Conservation (phyloP, 2,113 vertebrate genomes). For the Protomyctophum bolini region DNA sequence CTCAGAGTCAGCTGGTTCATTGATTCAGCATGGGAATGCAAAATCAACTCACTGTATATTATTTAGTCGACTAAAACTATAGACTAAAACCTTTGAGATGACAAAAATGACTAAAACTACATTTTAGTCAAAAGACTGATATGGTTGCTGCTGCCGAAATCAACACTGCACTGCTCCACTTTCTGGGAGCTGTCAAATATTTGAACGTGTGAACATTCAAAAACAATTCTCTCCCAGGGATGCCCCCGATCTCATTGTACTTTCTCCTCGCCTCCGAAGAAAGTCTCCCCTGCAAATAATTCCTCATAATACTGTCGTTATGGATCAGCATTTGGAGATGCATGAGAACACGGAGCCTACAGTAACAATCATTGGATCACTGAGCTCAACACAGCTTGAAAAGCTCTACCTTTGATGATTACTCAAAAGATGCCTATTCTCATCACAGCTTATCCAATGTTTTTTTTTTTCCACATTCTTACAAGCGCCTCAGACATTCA, state of each 20-base stretch:
- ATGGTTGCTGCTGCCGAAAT: too few species aligned
- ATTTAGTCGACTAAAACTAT: too few species aligned
- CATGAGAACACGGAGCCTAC: slow-evolving; percentile 30
- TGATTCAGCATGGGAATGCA: too few species aligned
- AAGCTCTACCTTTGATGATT: slow-evolving; percentile 55
- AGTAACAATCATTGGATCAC: slow-evolving; percentile 52
- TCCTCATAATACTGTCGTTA: slow-evolving; percentile 27
- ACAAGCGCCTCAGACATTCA: slow-evolving; percentile 22
- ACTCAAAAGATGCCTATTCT: slow-evolving; percentile 52
- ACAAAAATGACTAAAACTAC: too few species aligned
- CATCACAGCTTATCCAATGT: slow-evolving; percentile 36
- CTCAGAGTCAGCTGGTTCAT: too few species aligned
- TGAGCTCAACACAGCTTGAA: slow-evolving; percentile 44
- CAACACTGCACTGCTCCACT: neutral
- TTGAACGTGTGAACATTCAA: slow-evolving; percentile 25
- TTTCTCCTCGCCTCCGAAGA: slow-evolving; percentile 24
- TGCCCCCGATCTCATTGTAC: slow-evolving; percentile 25
- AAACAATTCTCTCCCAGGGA: slow-evolving; percentile 29
- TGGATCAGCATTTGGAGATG: slow-evolving; percentile 48
- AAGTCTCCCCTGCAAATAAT: slow-evolving; percentile 5
- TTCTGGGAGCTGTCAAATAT: slow-evolving; percentile 21
- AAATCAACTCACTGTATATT: too few species aligned
- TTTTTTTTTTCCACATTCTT: slow-evolving; percentile 28
- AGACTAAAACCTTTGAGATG: too few species aligned
- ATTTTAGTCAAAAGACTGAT: too few species aligned